Base-by-base conservation (phyloP, 2,797 vertebrate species). In the Crocodylus rhombifer region DNA sequence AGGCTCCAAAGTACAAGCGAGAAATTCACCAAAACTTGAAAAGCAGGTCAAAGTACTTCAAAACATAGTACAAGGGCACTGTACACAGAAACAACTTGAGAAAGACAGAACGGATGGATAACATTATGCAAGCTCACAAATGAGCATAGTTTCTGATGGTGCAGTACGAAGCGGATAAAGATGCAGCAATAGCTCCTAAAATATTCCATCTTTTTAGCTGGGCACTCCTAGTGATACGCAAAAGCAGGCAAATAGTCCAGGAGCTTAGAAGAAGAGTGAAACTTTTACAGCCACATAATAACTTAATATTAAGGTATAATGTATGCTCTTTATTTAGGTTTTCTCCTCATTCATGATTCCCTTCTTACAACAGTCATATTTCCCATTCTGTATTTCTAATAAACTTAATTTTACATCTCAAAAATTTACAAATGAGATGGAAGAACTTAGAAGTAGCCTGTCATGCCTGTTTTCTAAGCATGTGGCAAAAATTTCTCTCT, bases 121-220 rank as follows among this genome's bases (percentile, higher is more conserved):
- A 88, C 82, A 91, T 90, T 9, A 51, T 51, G 86, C 5, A 67
- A 94, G 82, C 91, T 95, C 86, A 95, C 75, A 63, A 71, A 61
- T 4, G 73, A 91, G 86, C 3, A 51, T 51, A 51, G 0, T 85
- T 94, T 86, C 89, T 91, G 93, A 80, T 73, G 20, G 11, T 69
- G 33, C 67, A 23, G 18, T 14, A 23, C 18, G 20, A 69, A 69
- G 36, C 18, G 18, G 65, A 30, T 67, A 69, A 84, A 14, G 63
- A 26, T 82, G 14, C 60, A 91, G 80, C 14, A 28, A 8, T 55
- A 25, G 63, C 42, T 91, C 80, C 91, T 82, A 80, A 61, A 90
- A 61, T 2, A 8, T 51, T 89, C 76, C 6, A 7, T 5, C 62
- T 92, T 64, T 75, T 85, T 61, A 91, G 82, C 87, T 21, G n/a